Evolutionary conservation across 1,140 invertebrate species (phyloP).

Genomic region (Leptestheria dahalacensis): DNA sequence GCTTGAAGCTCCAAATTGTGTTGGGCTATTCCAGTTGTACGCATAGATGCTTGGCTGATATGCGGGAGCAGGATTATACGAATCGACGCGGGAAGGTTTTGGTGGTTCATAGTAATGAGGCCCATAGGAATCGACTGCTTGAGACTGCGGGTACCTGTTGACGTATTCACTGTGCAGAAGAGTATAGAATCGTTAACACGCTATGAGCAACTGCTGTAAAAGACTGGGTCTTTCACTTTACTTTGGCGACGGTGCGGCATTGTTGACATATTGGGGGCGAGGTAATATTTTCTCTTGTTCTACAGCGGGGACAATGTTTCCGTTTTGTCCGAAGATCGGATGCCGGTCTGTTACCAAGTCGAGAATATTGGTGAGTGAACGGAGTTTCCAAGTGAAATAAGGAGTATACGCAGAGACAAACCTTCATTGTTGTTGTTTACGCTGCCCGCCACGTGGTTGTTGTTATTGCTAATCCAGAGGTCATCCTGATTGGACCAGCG

Average conservation of each 20-base stretch:
- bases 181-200: too few relatives aligned
- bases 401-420: too few relatives aligned
- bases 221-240: too few relatives aligned
- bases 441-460: too few relatives aligned
- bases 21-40: neutral
- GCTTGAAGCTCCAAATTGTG: neutral
- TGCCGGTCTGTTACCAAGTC: neutral
- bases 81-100: neutral
- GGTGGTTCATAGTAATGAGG: neutral
- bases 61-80: neutral
- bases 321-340: neutral
- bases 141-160: too few relatives aligned
- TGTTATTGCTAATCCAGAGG: neutral
- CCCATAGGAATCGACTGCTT: too few relatives aligned
- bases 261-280: too few relatives aligned
- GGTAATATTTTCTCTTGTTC: neutral
- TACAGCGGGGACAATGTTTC: neutral
- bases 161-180: too few relatives aligned
- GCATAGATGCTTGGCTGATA: neutral
- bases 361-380: neutral
- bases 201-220: too few relatives aligned
- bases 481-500: neutral
- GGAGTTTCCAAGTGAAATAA: too few relatives aligned
- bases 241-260: too few relatives aligned
- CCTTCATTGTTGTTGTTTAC: too few relatives aligned